A percentile compares a stretch with the other conserved stretches of the same genome.
phyloP scores from a whole-genome alignment of 1,140 invertebrate species.

The Nebria ingens region DNA sequence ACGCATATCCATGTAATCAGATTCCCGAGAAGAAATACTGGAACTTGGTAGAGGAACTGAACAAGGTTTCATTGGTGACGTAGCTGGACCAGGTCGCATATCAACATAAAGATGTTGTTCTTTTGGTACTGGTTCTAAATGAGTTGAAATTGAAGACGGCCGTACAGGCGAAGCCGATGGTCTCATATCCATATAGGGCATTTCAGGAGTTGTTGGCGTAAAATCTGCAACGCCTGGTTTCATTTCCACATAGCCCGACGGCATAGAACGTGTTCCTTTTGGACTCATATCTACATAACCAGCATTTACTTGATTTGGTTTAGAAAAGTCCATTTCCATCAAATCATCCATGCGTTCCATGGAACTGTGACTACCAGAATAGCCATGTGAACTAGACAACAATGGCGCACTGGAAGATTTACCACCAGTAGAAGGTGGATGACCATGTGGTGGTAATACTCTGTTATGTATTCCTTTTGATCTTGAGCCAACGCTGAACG shows the following conservation, averaged over 20 bases:
- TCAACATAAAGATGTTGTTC: constrained; percentile 11
- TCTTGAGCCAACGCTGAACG: constrained; percentile 59
- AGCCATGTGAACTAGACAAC: constrained; percentile 36
- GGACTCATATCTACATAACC: constrained; percentile 49
- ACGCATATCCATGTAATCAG: constrained; percentile 36
- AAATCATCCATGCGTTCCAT: constrained; percentile 60
- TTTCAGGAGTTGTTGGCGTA: constrained; percentile 11
- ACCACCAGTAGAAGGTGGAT: constrained; percentile 25
- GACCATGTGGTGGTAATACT: constrained; percentile 27
- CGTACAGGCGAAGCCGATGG: not conserved
- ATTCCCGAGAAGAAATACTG: not conserved
- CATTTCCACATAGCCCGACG: constrained; percentile 29
- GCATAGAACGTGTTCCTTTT: constrained; percentile 22
- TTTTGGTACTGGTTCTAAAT: not conserved
- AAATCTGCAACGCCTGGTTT: constrained; percentile 17
- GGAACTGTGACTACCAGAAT: constrained; percentile 46
- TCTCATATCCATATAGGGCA: constrained; percentile 14
- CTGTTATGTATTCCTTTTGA: constrained; percentile 34
- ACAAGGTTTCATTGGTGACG: constrained; percentile 13
- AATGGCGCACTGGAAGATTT: constrained; percentile 51
- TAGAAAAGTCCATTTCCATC: constrained; percentile 69
- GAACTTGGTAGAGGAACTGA: not conserved
- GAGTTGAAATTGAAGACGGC: not conserved
- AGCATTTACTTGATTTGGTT: constrained; percentile 27
- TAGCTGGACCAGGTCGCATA: constrained; percentile 19